A percentile compares a stretch with the other conserved stretches of the same genome.
Conservation (phyloP, 1,140 invertebrate genomes). For the Drosophila triauraria region DNA sequence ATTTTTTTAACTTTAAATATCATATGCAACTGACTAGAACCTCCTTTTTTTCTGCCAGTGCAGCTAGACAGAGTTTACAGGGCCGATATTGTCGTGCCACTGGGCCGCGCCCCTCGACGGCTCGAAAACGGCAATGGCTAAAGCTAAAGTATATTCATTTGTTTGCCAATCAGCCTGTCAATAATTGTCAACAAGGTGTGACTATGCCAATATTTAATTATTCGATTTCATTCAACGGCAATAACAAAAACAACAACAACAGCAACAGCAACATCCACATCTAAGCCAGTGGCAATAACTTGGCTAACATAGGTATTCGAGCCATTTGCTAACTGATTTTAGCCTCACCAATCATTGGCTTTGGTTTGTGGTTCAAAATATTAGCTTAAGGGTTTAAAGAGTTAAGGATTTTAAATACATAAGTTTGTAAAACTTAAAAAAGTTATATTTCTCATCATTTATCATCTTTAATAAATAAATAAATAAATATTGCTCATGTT, state of each 20-base stretch:
- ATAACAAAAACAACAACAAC: constrained; percentile 31
- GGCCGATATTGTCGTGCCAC: constrained; percentile 56
- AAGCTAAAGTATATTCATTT: constrained; percentile 76
- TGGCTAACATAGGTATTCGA: constrained; percentile 3
- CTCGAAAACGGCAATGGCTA: constrained; percentile 56
- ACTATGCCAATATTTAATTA: constrained; percentile 84
- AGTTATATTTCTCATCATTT: too few species aligned
- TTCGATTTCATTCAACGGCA: constrained; percentile 75
- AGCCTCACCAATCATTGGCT: background rate
- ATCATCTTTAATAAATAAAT: too few species aligned
- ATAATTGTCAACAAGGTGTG: constrained; percentile 84
- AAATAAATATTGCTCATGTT: background rate
- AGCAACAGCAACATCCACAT: constrained; percentile 15
- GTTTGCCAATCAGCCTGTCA: constrained; percentile 83
- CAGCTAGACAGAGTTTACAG: constrained; percentile 23
- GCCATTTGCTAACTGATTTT: background rate
- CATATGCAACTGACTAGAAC: too few species aligned
- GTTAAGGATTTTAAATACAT: too few species aligned
- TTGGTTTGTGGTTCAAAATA: background rate
- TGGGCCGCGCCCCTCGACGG: constrained; percentile 52
- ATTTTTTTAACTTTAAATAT: too few species aligned
- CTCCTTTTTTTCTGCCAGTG: constrained; percentile 3
- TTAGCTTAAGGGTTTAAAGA: too few species aligned
- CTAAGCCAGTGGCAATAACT: constrained; percentile 35
- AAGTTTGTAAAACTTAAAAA: background rate